Conservation (phyloP, 2,888 invertebrate genomes). For the Drosophila melanosoma region DNA sequence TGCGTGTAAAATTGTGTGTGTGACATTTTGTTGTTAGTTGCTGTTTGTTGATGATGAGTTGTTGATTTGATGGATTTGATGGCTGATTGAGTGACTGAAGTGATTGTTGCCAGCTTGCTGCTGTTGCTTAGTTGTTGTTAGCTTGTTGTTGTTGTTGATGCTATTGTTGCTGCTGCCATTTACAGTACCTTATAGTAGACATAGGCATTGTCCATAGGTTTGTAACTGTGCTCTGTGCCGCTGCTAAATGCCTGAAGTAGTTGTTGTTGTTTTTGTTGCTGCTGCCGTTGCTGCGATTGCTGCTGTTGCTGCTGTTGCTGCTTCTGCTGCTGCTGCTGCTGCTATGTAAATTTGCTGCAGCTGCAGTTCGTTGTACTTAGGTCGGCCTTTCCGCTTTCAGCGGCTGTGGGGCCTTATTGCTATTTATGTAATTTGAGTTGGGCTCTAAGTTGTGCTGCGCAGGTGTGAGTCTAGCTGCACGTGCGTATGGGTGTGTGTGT, state of each 20-base stretch:
- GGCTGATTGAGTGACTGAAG: constrained; percentile 37
- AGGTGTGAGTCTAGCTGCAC: constrained; percentile 43
- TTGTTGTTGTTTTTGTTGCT: constrained; percentile 32
- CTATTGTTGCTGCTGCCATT: constrained; percentile 31
- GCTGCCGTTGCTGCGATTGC: constrained; percentile 34
- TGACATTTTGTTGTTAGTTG: constrained; percentile 43
- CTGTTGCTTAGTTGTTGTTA: constrained; percentile 29
- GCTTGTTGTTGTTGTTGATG: constrained; percentile 27
- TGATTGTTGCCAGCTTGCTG: constrained; percentile 34
- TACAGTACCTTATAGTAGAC: constrained; percentile 85
- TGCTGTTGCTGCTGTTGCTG: constrained; percentile 31
- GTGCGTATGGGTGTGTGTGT: constrained; percentile 19
- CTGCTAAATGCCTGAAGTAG: constrained; percentile 67
- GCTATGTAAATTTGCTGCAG: constrained; percentile 60
- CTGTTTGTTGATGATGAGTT: constrained; percentile 42
- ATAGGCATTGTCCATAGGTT: constrained; percentile 85
- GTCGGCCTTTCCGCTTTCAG: constrained; percentile 28
- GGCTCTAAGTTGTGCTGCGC: constrained; percentile 55
- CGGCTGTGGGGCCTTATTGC: constrained; percentile 43
- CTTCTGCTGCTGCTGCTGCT: constrained; percentile 34
- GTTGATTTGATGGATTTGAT: constrained; percentile 33
- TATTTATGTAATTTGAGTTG: constrained; percentile 79
- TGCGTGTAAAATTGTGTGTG: constrained; percentile 14
- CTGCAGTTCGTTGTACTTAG: constrained; percentile 75
- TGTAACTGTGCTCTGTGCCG: constrained; percentile 64